Evolutionary conservation across 1,140 invertebrate genomes (phyloP).

Genomic region (Idris sp.): DNA sequence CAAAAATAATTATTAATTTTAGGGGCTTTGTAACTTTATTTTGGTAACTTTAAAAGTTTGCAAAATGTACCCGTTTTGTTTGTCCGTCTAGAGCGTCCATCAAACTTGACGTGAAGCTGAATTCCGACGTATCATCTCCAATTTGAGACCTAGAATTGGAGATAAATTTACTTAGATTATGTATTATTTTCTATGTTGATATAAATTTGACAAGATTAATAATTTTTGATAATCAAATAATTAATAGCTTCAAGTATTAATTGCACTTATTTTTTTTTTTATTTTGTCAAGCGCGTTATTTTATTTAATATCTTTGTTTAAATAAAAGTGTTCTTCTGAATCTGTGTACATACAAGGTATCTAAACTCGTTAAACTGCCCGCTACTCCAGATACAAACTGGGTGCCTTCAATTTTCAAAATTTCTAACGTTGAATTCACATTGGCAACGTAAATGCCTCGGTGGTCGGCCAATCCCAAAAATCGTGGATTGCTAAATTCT

Average conservation of each 20-base stretch:
- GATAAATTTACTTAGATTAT: neutral
- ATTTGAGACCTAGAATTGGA: constrained; percentile 64
- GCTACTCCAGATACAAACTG: constrained; percentile 48
- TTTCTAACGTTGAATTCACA: constrained; percentile 72
- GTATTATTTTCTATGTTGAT: neutral
- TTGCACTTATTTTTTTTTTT: constrained; percentile 4
- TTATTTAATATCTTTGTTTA: constrained; percentile 6
- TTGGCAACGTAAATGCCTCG: constrained; percentile 78
- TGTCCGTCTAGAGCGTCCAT: constrained; percentile 74
- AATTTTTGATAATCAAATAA: neutral
- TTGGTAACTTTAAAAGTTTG: constrained; percentile 64
- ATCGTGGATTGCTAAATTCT: constrained; percentile 80
- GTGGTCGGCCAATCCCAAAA: constrained; percentile 78
- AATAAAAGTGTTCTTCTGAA: constrained; percentile 21
- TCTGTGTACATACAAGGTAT: constrained; percentile 71
- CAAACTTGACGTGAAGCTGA: constrained; percentile 77
- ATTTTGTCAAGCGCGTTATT: no score
- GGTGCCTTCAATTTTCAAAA: constrained; percentile 72
- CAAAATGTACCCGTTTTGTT: constrained; percentile 73
- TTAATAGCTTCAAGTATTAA: no score
- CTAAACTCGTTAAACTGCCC: constrained; percentile 71
- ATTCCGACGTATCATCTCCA: constrained; percentile 76
- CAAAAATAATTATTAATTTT: no score
- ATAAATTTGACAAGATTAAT: neutral
- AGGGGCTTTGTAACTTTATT: no score